Percentiles rank a stretch among this genome's conserved stretches.
Evolutionary conservation across 2,113 vertebrate species (phyloP).

Genomic region (Chrysochloris asiatica): DNA sequence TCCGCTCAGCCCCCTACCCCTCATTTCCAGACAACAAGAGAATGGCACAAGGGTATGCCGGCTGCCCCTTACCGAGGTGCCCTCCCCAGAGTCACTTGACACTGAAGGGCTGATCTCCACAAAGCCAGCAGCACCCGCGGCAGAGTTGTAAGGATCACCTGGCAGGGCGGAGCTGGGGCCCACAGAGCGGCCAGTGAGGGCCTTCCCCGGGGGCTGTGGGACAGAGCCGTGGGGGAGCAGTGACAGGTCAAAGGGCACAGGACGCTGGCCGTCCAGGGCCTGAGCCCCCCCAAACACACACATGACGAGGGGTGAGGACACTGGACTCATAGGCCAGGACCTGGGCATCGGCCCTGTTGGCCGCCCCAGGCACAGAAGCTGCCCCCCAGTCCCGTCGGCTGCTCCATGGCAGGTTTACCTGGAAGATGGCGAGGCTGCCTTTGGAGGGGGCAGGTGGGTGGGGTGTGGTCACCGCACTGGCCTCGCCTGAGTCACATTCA

Average conservation of each 20-base stretch:
- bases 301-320: neutral
- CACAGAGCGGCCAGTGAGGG: conserved; percentile 88
- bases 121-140: conserved; percentile 88
- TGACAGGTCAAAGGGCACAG: conserved; percentile 59
- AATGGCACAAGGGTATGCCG: too few species aligned
- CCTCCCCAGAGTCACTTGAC: conserved; percentile 83
- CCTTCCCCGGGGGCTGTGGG: conserved; percentile 89
- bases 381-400: neutral
- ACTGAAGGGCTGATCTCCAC: conserved; percentile 78
- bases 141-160: conserved; percentile 93
- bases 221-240: conserved; percentile 70
- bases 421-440: conserved; percentile 95
- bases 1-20: too few species aligned
- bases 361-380: too few species aligned
- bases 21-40: accelerated
- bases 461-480: conserved; percentile 88
- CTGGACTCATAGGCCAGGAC: neutral
- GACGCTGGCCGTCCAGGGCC: neutral
- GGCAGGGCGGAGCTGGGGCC: conserved; percentile 93
- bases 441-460: conserved; percentile 84
- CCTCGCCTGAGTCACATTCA: conserved; percentile 94
- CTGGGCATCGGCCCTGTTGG: too few species aligned
- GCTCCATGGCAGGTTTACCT: conserved; percentile 84
- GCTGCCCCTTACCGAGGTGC: conserved; percentile 86
- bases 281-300: neutral